Percentiles rank a stretch among this genome's conserved stretches.
Conservation (phyloP, 2,113 vertebrate genomes). For the Xerus inauris region DNA sequence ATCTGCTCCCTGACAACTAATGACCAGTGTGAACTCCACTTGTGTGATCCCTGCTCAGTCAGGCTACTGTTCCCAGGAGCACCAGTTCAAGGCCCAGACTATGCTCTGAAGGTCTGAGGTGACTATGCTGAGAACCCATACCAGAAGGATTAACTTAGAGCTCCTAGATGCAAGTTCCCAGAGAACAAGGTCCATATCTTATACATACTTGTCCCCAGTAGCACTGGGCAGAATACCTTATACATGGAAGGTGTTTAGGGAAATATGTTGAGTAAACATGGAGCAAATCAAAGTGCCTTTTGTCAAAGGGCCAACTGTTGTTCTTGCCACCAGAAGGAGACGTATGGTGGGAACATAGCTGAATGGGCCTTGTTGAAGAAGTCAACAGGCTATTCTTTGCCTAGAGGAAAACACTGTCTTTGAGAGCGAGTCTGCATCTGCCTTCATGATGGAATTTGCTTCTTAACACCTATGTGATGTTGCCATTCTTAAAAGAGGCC, state of each 20-base stretch:
- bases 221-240: not conserved
- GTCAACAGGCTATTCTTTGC: too few species aligned
- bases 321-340: not conserved
- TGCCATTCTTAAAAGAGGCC: not conserved
- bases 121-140: not conserved
- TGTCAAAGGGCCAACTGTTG: not conserved
- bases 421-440: not conserved
- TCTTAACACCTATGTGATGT: not conserved
- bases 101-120: not conserved
- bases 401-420: not conserved
- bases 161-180: not conserved
- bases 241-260: not conserved
- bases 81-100: not conserved
- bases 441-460: not conserved
- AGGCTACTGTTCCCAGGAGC: not conserved
- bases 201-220: not conserved
- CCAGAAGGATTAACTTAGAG: not conserved
- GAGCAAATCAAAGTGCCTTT: not conserved
- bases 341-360: not conserved
- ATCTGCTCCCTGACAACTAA: not conserved
- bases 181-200: not conserved
- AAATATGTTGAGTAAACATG: not conserved
- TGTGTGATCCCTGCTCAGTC: not conserved
- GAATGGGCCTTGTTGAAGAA: not conserved
- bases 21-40: fast-evolving